Base-by-base conservation (phyloP, 2,797 vertebrate genomes). In the Fundulus diaphanus region DNA sequence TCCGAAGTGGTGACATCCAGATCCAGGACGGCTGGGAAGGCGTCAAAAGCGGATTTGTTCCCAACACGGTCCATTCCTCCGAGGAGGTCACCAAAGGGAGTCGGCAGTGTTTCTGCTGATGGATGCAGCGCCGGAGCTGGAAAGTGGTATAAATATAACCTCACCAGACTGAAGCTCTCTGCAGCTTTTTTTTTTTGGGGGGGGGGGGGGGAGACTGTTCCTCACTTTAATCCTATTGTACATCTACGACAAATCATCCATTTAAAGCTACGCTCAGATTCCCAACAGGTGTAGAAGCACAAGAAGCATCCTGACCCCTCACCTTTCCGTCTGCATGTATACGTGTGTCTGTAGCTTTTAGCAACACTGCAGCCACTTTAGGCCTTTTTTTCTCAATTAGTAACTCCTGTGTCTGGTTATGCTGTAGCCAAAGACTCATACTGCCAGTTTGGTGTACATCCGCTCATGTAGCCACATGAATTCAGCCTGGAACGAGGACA, bases 11-110 rank as follows among this genome's bases (percentile, higher is more conserved):
- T 27, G 96, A 98, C 72, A 97, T 98, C 88, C 95, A 95, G 20
- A 96, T 97, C 92, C 97, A 98, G 91, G 97, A 98, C 72, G 96
- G 96, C 83, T 98, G 97, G 97, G 97, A 98, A 93, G 96, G 97
- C 48, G 96, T 98, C 83, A 98, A 97, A 95, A 97, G 97, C 0
- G 96, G 97, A 73, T 96, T 97, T 77, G 96, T 98, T 52, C 97
- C 97, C 70, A 98, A 97, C 1, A 96, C 95, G 49, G 96, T 98
- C 83, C 97, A 98, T 80, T 98, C 97, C 35, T 98, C 97, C 0
- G 97, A 98, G 92, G 97, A 98, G 92, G 97, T 97, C 82, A 95
- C 96, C 92, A 97, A 97, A 85, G 95, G 96, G 84, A 95, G 95
- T 88, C 95, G 96, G 87, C 94, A 96, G 56, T 98, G 97, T 90